These are phyloP conservation scores for Xanthia togata DNA, from an alignment of 2,888 invertebrate species.

Conservation along the genomic window DNA sequence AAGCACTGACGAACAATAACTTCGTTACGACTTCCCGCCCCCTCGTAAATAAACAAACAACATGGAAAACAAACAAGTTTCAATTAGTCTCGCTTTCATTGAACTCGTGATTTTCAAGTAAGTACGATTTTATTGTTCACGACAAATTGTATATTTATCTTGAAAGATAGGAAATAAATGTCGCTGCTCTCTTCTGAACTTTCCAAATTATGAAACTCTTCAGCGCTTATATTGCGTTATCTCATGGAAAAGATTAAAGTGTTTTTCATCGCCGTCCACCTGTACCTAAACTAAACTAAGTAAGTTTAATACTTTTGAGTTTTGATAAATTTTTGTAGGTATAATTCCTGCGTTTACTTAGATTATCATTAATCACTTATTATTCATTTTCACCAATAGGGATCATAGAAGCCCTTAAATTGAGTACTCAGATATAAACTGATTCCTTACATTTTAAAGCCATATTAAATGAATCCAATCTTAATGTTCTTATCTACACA, in stretches of 20 bases:
- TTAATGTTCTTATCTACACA: not conserved
- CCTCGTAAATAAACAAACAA: slow-evolving; percentile 75
- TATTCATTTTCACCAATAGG: not conserved
- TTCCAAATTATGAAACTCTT: slow-evolving; percentile 63
- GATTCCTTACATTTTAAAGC: not conserved
- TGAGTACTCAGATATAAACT: not conserved
- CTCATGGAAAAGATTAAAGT: slow-evolving; percentile 49
- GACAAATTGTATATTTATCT: slow-evolving; percentile 61
- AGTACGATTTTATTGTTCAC: slow-evolving; percentile 40
- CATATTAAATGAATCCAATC: not conserved
- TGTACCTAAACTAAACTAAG: not conserved
- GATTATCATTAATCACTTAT: not conserved
- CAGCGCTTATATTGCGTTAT: slow-evolving; percentile 46
- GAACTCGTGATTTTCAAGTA: slow-evolving; percentile 54
- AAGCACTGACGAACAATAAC: slow-evolving; percentile 74
- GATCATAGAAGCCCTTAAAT: not conserved
- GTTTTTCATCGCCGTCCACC: slow-evolving; percentile 29
- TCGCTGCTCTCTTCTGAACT: slow-evolving; percentile 68
- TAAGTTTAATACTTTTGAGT: slow-evolving; percentile 12
- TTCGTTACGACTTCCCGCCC: slow-evolving; percentile 70
- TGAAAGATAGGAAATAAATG: slow-evolving; percentile 68
- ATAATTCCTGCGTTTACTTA: not conserved
- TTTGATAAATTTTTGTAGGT: slow-evolving; percentile 14
- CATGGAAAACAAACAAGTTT: slow-evolving; percentile 71
- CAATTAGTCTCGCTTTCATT: slow-evolving; percentile 59